Evolutionary conservation across 2,113 vertebrate species (phyloP).

Genomic region (Ceyx margarethae): DNA sequence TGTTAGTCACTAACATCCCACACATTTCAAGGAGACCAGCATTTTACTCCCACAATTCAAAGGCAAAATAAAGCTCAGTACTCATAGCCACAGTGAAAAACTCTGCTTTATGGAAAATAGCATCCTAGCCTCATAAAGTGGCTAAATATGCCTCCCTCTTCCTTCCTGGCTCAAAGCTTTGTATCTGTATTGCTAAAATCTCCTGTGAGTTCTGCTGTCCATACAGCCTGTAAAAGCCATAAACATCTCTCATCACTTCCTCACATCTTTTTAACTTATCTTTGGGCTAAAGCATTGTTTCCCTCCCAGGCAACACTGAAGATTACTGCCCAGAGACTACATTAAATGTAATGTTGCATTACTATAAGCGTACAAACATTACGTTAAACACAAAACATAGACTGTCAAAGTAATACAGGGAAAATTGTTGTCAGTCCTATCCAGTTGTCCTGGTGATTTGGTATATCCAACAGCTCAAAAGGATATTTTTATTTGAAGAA

Average conservation of each 20-base stretch:
- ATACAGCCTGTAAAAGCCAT: neutral
- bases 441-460: neutral
- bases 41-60: constrained; percentile 14
- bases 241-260: neutral
- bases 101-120: constrained; percentile 4
- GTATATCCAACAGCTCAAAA: neutral
- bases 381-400: neutral
- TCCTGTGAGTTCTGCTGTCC: neutral
- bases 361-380: neutral
- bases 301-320: neutral
- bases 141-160: neutral
- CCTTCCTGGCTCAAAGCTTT: neutral
- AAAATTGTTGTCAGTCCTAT: neutral
- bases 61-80: constrained; percentile 15
- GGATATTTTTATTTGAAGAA: neutral
- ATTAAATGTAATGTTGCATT: neutral
- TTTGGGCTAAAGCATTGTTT: neutral
- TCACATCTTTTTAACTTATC: neutral
- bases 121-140: neutral
- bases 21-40: neutral
- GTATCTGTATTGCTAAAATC: neutral
- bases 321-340: neutral
- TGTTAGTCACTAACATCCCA: neutral
- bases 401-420: neutral
- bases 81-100: neutral